Percentiles rank a stretch among this genome's conserved stretches.
phyloP scores from a whole-genome alignment of 2,797 vertebrate genomes.

The Gymnocypris eckloni region DNA sequence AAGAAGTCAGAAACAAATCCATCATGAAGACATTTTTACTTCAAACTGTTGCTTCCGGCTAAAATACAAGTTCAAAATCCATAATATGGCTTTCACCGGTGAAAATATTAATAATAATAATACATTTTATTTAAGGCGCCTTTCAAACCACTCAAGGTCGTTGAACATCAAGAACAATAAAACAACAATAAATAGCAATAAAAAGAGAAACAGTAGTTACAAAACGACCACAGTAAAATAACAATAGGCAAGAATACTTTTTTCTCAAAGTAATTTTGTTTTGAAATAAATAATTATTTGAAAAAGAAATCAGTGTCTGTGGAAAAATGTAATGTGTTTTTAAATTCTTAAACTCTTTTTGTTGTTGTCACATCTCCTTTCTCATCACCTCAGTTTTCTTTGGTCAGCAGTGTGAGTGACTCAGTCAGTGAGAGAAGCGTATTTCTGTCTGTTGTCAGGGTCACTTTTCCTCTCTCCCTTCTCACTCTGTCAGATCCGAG shows the following conservation, averaged over 20 bases:
- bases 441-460: constrained; percentile 10
- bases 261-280: neutral
- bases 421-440: neutral
- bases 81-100: neutral
- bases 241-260: no score
- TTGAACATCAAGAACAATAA: no score
- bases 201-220: no score
- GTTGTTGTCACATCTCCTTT: neutral
- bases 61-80: neutral
- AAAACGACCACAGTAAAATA: no score
- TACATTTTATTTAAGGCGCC: no score
- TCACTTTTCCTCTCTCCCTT: constrained; percentile 34
- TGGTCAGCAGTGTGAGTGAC: neutral
- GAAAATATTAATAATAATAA: neutral
- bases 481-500: constrained; percentile 44
- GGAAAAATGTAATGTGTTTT: neutral
- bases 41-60: neutral
- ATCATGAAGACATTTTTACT: no score
- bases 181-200: no score
- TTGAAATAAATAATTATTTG: neutral
- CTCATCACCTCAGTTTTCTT: neutral
- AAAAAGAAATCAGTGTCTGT: neutral
- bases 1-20: no score
- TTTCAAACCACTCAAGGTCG: no score
- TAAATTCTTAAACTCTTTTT: neutral